These are phyloP conservation scores for Cordilura impudica DNA, from an alignment of 2,888 invertebrate genomes.

Conservation along the genomic window DNA sequence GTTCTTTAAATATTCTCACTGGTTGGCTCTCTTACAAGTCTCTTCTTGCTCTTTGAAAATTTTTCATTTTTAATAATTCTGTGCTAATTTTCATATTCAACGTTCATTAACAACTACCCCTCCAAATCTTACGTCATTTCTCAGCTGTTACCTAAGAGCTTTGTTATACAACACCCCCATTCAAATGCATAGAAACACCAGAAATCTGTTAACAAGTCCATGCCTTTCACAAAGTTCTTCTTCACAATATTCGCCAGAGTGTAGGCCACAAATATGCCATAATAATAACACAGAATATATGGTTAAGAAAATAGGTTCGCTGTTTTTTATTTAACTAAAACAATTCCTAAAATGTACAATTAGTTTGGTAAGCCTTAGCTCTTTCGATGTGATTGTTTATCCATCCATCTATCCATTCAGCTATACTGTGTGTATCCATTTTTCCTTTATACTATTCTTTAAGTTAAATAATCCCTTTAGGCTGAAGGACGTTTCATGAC, in stretches of 20 bases:
- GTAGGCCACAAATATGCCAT: not conserved
- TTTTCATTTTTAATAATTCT: constrained; percentile 3
- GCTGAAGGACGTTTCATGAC: constrained; percentile 61
- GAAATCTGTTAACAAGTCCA: not conserved
- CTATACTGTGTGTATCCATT: constrained; percentile 6
- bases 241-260: not conserved
- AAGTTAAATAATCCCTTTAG: constrained; percentile 58
- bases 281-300: not conserved
- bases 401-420: not conserved
- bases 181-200: not conserved
- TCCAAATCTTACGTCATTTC: constrained; percentile 76
- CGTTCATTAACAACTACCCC: constrained; percentile 64
- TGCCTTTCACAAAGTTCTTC: not conserved
- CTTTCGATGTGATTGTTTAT: not conserved
- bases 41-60: not conserved
- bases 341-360: constrained; percentile 19
- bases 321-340: not conserved
- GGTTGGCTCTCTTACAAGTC: not conserved
- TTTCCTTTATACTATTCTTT: constrained; percentile 32
- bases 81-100: constrained; percentile 21
- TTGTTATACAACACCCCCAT: constrained; percentile 67
- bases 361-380: constrained; percentile 21
- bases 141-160: constrained; percentile 74
- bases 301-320: not conserved
- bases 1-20: not conserved